Percentiles rank a stretch among this genome's conserved stretches.
phyloP scores from a whole-genome alignment of 2,888 invertebrate genomes.

The Epinotia brunnichana region DNA sequence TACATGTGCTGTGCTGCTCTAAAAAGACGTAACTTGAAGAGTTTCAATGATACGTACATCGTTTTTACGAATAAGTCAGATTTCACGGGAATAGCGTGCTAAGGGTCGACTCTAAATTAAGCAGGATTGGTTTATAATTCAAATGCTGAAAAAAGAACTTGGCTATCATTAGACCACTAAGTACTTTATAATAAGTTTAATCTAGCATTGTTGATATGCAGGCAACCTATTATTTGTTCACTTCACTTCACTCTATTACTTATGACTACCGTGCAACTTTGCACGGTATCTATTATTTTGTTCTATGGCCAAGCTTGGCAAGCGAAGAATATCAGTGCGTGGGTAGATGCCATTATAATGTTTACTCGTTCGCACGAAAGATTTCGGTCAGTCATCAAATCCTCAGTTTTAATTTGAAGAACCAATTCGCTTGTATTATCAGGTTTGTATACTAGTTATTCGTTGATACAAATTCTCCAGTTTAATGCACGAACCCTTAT shows the following conservation, averaged over 20 bases:
- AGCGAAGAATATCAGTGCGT: background rate
- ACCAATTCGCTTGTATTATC: background rate
- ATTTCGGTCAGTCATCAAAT: no score
- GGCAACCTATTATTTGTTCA: no score
- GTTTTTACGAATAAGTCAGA: background rate
- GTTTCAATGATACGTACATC: background rate
- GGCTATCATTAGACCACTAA: no score
- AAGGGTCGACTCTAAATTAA: conserved; percentile 20
- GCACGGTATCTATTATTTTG: no score
- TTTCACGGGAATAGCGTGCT: background rate
- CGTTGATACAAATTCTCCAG: conserved; percentile 9
- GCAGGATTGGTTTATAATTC: conserved; percentile 2
- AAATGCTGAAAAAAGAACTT: background rate
- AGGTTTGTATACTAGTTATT: background rate
- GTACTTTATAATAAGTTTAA: background rate
- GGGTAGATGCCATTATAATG: background rate
- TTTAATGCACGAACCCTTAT: conserved; percentile 30
- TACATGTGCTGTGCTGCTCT: conserved; percentile 26
- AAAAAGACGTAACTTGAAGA: conserved; percentile 15
- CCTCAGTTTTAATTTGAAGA: no score
- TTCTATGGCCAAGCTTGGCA: background rate
- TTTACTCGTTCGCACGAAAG: background rate
- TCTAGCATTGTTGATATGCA: background rate
- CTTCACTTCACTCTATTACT: no score
- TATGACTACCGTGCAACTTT: no score